Evolutionary conservation across 2,888 invertebrate genomes (phyloP).

Genomic region (Andrena trimmerana): DNA sequence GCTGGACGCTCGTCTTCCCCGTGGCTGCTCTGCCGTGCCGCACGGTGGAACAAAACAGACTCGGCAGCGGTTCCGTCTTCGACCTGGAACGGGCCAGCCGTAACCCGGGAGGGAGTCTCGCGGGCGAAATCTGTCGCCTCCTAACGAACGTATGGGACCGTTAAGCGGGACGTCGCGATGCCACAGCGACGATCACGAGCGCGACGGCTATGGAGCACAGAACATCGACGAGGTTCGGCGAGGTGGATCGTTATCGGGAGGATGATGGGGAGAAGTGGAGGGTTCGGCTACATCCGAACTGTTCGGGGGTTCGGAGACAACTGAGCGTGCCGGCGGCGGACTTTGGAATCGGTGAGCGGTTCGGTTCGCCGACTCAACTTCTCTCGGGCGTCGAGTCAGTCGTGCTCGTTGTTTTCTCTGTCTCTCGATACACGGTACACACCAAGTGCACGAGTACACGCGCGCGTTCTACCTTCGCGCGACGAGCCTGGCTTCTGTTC

Average conservation of each 20-base stretch:
- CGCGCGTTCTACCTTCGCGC: conserved; percentile 57
- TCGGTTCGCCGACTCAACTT: conserved; percentile 73
- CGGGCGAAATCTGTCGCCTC: not conserved
- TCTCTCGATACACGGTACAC: conserved; percentile 41
- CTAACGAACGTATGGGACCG: not conserved
- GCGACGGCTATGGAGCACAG: conserved; percentile 3
- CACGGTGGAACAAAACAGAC: not conserved
- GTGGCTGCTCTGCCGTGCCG: conserved; percentile 4
- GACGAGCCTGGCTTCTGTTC: conserved; percentile 52
- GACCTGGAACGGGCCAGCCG: no score
- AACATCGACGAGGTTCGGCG: not conserved
- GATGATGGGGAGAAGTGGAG: conserved; percentile 3
- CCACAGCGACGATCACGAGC: conserved; percentile 18
- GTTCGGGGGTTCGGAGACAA: conserved; percentile 84
- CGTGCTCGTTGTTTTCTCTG: conserved; percentile 67
- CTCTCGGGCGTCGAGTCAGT: conserved; percentile 63
- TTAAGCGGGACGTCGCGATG: no score
- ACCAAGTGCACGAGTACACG: conserved; percentile 50
- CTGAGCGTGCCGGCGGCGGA: conserved; percentile 78
- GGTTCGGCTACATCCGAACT: conserved; percentile 79
- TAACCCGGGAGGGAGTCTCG: no score
- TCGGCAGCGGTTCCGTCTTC: no score
- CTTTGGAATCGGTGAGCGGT: conserved; percentile 78
- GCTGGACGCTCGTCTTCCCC: conserved; percentile 4
- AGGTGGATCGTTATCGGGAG: not conserved